phyloP scores from a whole-genome alignment of 35 echinoderm and acorn worm genomes.

The Diadema setosum region DNA sequence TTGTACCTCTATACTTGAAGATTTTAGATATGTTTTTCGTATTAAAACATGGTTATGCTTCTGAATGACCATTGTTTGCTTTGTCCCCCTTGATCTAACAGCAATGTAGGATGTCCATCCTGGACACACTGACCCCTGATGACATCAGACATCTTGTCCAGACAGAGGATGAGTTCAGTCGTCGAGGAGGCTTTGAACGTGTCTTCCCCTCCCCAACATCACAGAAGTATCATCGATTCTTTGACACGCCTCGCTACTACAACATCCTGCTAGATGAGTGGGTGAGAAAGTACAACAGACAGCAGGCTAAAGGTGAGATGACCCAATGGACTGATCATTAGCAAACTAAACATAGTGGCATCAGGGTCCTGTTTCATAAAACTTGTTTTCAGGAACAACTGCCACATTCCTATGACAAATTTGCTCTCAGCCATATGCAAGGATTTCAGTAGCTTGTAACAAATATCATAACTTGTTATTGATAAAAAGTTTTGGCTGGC shows the following conservation, averaged over 20 bases:
- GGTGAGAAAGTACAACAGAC: slow-evolving; percentile 70
- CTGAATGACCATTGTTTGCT: not conserved
- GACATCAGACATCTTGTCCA: slow-evolving; percentile 74
- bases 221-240: slow-evolving; percentile 70
- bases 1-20: no score
- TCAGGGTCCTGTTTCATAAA: no score
- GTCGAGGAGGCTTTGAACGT: slow-evolving; percentile 68
- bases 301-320: slow-evolving; percentile 67
- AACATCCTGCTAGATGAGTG: slow-evolving; percentile 91
- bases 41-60: no score
- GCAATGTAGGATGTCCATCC: slow-evolving; percentile 90
- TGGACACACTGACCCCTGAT: slow-evolving; percentile 92
- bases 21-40: no score
- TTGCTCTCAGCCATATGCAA: no score
- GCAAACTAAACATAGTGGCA: no score
- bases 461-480: no score
- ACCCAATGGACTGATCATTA: no score
- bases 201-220: slow-evolving; percentile 58
- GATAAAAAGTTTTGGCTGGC: no score
- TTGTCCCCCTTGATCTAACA: not conserved
- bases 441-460: no score
- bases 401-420: no score
- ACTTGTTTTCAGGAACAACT: no score
- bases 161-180: slow-evolving; percentile 80
- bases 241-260: slow-evolving; percentile 84